Conservation (phyloP, 2,113 vertebrate genomes). For the Pandion haliaetus region DNA sequence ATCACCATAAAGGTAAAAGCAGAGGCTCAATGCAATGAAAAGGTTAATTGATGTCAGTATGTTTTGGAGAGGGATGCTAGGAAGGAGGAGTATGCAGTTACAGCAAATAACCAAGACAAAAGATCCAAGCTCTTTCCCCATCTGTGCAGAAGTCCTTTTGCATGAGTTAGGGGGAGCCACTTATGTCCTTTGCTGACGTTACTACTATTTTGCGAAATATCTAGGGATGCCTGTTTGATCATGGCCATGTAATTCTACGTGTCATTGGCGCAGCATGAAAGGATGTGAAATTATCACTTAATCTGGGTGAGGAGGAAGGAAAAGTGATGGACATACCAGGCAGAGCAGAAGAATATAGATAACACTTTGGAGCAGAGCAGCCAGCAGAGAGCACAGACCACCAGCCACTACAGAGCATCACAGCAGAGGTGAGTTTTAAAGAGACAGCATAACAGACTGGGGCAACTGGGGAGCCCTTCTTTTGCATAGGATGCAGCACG, state of each 20-base stretch:
- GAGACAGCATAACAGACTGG: neutral
- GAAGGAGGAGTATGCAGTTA: neutral
- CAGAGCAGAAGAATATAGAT: neutral
- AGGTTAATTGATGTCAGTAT: neutral
- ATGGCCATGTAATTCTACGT: neutral
- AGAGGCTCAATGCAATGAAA: neutral
- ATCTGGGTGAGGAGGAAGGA: neutral
- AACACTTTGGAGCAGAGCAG: neutral
- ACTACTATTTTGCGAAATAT: neutral
- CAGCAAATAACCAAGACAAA: neutral
- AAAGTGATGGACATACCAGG: neutral
- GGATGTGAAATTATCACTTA: neutral
- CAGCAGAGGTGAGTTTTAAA: slow-evolving; percentile 12
- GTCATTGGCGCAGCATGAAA: neutral
- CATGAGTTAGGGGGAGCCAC: neutral
- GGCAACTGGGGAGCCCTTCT: neutral
- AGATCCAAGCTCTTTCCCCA: neutral
- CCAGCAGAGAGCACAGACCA: neutral
- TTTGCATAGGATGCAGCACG: neutral
- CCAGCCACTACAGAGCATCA: neutral
- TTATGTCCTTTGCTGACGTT: neutral
- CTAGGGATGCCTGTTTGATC: accelerated
- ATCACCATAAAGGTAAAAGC: neutral
- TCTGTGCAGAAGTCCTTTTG: neutral
- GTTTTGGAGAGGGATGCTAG: neutral